Evolutionary conservation across 2,888 invertebrate genomes (phyloP), one percentile per base, ranked within the genome.

Genomic region (Smittia sp.): DNA sequence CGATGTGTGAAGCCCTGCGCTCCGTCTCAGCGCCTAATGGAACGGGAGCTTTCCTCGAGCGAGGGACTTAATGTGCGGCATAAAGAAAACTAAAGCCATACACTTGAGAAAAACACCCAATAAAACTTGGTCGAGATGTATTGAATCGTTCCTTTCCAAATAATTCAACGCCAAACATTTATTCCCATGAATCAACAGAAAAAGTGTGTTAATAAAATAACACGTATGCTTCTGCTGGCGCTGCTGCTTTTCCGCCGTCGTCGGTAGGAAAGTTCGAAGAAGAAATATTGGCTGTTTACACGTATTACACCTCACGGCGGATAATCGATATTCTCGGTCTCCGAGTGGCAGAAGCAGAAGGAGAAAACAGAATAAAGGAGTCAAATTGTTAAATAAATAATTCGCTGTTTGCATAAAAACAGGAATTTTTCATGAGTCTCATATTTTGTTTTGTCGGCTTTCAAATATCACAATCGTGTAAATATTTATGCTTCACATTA

Each of bases 371-470:
- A 65, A n/a, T 2, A 13, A 65, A 65, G 46, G 41, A 68, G 32
- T 68, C 68, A 68, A 68, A 68, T 46, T 68, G 46, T 68, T 68
- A 68, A 68, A 68, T 68, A 68, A 68, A 68, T 68, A 68, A 68
- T 68, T 3, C 32, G 41, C 41, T 68, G 46, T 68, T 68, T 68
- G 25, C n/a, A 46, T 46, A 46, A 46, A 46, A 46, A 11, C 58
- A 22, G 20, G 58, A 58, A 58, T 58, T 20, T 58, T 58, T 58
- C 18, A 58, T 18, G 22, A 18, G 58, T 1, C 58, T 58, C 58
- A 58, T 20, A 58, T 15, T n/a, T 18, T 18, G 15, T 18, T 15
- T 52, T 69, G 41, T 54, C 25, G 69, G 41, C 24, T 69, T 67
- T 69, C 52, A 52, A 69, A 69, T 69, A 69, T 69, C 69, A 69